Base-by-base conservation (phyloP, 2,888 invertebrate species). In the Hyposoter dolosus region DNA sequence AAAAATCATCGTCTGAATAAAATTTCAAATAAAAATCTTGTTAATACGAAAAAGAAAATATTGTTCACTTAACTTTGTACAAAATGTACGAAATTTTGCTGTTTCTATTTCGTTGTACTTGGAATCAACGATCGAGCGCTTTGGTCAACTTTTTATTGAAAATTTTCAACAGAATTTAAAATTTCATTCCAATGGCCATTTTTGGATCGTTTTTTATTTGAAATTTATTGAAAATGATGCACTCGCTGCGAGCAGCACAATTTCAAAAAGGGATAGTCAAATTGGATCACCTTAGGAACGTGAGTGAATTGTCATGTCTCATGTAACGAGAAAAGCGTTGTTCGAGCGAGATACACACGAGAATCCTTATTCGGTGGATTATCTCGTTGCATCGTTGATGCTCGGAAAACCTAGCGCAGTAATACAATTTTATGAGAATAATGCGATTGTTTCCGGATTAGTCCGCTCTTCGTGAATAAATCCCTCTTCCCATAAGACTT, bases 391-490 rank as follows among this genome's bases (percentile, higher is more conserved):
- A 75, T 63, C 40, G 79, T 71, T 56, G 66, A 65, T 65, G 53
- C 68, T 35, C 23, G 71, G 65, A 66, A 75, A 56, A 83, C 80
- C 68, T 71, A 53, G 82, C 47, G 50, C n/a, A 19, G 76, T 77
- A 83, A 85, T 72, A 83, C 83, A 80, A 80, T 77, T 82, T 85
- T 80, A 72, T 85, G 68, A 78, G 71, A 83, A 77, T 86, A 86
- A 86, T 83, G 68, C 83, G 85, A 86, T 86, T 85, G 82, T 85
- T 80, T 63, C 60, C 45, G 80, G 75, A 79, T 82, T 76, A 85
- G 35, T 53, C 56, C 56, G 53, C 28, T 72, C 47, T n/a, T 85
- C 63, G 65, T 79, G 82, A 76, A 82, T 82, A 79, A 83, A 83
- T 80, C 40, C 65, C 50, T 23, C 66, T 10, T 47, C 40, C 45